Evolutionary conservation across 2,113 vertebrate genomes (phyloP).

Genomic region (Sander lucioperca): DNA sequence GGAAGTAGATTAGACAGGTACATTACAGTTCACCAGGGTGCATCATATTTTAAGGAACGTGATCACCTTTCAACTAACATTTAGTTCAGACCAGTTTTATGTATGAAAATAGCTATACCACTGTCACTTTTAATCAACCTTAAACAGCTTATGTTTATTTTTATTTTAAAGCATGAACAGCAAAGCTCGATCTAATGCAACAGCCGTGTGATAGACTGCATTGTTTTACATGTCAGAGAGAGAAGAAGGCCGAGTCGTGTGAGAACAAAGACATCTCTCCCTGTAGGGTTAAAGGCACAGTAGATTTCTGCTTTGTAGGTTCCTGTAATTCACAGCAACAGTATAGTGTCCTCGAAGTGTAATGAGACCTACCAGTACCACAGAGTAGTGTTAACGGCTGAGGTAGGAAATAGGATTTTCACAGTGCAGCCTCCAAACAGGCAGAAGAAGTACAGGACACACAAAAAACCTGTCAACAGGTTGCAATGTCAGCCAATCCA

Average conservation of each 20-base stretch:
- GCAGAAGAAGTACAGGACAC: background rate
- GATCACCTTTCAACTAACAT: no score
- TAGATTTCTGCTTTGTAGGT: background rate
- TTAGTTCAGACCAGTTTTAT: no score
- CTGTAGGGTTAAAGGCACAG: conserved; percentile 12
- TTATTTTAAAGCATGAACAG: background rate
- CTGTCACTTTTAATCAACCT: background rate
- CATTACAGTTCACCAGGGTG: no score
- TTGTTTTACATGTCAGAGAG: conserved; percentile 7
- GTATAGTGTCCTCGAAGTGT: conserved; percentile 3
- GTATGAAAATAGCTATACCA: no score
- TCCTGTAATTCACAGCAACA: background rate
- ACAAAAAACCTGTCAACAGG: conserved; percentile 22
- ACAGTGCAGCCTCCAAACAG: conserved; percentile 21
- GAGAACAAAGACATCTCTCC: conserved; percentile 30
- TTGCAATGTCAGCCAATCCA: conserved; percentile 36
- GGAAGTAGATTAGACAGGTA: background rate
- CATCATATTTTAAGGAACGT: background rate
- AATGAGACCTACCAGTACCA: background rate
- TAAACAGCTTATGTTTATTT: background rate
- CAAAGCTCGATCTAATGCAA: background rate
- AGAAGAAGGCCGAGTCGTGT: background rate
- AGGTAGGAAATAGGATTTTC: conserved; percentile 9
- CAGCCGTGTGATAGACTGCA: background rate
- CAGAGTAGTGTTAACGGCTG: background rate